Conservation (phyloP, 2,888 invertebrate genomes). For the Agapostemon virescens region DNA sequence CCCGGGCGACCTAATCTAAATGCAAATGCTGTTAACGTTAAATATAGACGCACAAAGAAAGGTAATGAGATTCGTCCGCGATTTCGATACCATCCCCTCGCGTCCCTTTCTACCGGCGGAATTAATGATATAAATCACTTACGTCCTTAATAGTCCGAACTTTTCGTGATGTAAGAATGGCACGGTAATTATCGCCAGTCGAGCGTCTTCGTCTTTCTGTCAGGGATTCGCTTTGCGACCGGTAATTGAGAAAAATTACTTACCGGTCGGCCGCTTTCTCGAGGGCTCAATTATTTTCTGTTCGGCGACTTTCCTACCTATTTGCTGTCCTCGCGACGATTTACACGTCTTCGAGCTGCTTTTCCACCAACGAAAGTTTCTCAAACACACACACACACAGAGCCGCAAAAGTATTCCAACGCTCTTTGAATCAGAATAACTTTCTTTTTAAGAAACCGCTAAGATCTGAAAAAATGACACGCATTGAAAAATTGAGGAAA, state of each 20-base stretch:
- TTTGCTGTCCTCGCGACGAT: not conserved
- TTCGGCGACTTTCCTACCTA: not conserved
- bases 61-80: slow-evolving; percentile 28
- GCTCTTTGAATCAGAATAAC: no score
- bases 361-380: not conserved
- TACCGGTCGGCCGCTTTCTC: slow-evolving; percentile 22
- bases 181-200: slow-evolving; percentile 33
- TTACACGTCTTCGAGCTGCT: not conserved
- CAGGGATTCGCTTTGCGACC: slow-evolving; percentile 21
- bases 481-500: no score
- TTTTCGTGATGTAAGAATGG: slow-evolving; percentile 30
- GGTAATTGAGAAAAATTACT: slow-evolving; percentile 50
- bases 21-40: slow-evolving; percentile 31
- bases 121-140: slow-evolving; percentile 51
- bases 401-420: no score
- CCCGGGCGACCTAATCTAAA: slow-evolving; percentile 24
- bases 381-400: no score
- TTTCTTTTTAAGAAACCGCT: no score
- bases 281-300: slow-evolving; percentile 22
- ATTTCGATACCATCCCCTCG: slow-evolving; percentile 16
- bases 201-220: slow-evolving; percentile 8
- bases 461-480: no score
- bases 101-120: not conserved
- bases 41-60: slow-evolving; percentile 20
- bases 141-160: slow-evolving; percentile 24